phyloP scores from a whole-genome alignment of 1,140 invertebrate species.

The Belonocnema kinseyi region DNA sequence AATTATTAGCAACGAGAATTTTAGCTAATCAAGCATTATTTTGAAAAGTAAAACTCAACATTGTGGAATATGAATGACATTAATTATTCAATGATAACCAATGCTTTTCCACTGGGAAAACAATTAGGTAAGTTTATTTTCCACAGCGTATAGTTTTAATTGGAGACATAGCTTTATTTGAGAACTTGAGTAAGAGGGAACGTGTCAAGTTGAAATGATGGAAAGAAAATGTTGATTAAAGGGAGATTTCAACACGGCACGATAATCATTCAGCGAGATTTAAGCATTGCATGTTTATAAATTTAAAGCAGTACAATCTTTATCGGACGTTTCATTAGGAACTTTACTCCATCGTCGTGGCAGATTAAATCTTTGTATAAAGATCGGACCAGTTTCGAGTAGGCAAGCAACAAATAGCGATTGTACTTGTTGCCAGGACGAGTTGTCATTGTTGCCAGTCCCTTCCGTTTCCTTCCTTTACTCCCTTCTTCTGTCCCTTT shows the following conservation, averaged over 20 bases:
- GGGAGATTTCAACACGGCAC: neutral
- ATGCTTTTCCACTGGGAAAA: slow-evolving; percentile 5
- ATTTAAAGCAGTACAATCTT: slow-evolving; percentile 8
- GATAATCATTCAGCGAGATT: slow-evolving; percentile 17
- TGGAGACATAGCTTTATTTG: slow-evolving; percentile 22
- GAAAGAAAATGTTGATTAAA: slow-evolving; percentile 1
- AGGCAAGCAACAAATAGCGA: neutral
- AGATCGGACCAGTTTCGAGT: neutral
- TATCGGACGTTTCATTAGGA: slow-evolving; percentile 13
- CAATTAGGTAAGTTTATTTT: neutral
- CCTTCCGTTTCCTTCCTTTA: neutral
- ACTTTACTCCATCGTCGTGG: neutral
- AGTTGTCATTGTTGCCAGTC: slow-evolving; percentile 24
- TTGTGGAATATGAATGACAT: neutral
- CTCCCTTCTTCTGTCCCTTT: neutral
- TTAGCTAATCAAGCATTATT: neutral
- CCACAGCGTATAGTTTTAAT: neutral
- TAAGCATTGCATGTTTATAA: slow-evolving; percentile 22
- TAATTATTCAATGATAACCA: slow-evolving; percentile 18
- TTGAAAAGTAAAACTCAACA: neutral
- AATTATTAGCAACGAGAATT: neutral
- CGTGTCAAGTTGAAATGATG: neutral
- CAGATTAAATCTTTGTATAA: slow-evolving; percentile 27
- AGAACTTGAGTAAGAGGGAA: neutral
- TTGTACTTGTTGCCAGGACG: slow-evolving; percentile 31